Conservation (phyloP, 1,140 invertebrate genomes). For the Adoxophyes honmai region DNA sequence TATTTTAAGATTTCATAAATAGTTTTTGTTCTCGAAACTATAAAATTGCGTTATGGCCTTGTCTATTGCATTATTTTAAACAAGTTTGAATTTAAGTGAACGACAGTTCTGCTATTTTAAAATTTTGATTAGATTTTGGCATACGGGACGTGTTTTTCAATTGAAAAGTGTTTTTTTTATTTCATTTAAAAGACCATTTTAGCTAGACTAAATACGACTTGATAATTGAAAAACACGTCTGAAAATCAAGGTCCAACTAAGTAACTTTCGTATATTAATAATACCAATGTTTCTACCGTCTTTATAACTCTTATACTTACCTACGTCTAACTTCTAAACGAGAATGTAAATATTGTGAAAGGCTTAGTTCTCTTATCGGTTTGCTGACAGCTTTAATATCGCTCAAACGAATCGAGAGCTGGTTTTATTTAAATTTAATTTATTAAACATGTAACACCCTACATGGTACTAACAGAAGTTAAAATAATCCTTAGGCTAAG, state of each 20-base stretch:
- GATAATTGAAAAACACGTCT: not conserved
- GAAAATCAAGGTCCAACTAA: not conserved
- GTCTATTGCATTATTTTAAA: no score
- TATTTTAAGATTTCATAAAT: no score
- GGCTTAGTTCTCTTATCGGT: not conserved
- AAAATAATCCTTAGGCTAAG: conserved; percentile 42
- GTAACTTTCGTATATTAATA: not conserved
- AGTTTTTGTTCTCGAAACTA: no score
- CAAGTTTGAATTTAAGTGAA: no score
- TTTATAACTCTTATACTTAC: not conserved
- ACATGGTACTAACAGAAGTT: conserved; percentile 50
- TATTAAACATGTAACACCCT: conserved; percentile 44
- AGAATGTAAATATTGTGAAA: conserved; percentile 8
- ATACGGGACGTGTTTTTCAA: no score
- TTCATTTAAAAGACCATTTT: no score
- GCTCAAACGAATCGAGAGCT: conserved; percentile 41
- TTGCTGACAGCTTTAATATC: conserved; percentile 45
- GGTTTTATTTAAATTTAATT: conserved; percentile 47
- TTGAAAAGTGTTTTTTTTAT: no score
- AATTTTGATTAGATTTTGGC: no score
- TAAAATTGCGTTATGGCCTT: no score
- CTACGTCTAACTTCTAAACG: conserved; percentile 4
- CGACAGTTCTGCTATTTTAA: no score
- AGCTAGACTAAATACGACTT: no score
- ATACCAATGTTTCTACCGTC: not conserved